phyloP scores from a whole-genome alignment of 2,113 vertebrate genomes.

The Arizona elegans region DNA sequence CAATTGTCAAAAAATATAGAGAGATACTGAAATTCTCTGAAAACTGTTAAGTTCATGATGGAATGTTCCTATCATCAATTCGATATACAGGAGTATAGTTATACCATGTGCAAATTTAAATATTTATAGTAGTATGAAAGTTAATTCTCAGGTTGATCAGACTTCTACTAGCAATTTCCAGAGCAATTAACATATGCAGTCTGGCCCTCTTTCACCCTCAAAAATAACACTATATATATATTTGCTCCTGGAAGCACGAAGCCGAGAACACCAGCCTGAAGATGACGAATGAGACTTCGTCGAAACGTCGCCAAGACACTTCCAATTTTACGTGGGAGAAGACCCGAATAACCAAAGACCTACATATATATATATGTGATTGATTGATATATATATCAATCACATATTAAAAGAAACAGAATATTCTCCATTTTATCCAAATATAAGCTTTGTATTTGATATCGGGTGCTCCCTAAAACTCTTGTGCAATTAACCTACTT shows the following conservation, averaged over 20 bases:
- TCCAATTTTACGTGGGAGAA: no score
- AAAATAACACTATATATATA: not conserved
- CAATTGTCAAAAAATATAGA: not conserved
- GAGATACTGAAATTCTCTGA: not conserved
- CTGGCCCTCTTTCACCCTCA: not conserved
- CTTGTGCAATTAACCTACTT: not conserved
- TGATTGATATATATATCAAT: not conserved
- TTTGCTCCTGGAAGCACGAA: no score
- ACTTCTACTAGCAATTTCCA: not conserved
- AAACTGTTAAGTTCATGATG: not conserved
- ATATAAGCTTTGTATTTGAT: not conserved
- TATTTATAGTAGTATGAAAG: not conserved
- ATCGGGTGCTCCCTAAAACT: not conserved
- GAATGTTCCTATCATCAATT: not conserved
- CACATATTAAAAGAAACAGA: not conserved
- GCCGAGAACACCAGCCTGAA: no score
- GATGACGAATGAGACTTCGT: no score
- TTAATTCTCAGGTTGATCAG: not conserved
- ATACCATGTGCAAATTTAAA: not conserved
- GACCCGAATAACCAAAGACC: no score
- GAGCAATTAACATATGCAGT: not conserved
- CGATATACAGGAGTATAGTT: not conserved
- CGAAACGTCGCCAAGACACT: no score
- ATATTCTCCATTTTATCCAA: not conserved
- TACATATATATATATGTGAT: not conserved